Evolutionary conservation across 2,113 vertebrate species (phyloP).

Genomic region (Leucopternis melanops): DNA sequence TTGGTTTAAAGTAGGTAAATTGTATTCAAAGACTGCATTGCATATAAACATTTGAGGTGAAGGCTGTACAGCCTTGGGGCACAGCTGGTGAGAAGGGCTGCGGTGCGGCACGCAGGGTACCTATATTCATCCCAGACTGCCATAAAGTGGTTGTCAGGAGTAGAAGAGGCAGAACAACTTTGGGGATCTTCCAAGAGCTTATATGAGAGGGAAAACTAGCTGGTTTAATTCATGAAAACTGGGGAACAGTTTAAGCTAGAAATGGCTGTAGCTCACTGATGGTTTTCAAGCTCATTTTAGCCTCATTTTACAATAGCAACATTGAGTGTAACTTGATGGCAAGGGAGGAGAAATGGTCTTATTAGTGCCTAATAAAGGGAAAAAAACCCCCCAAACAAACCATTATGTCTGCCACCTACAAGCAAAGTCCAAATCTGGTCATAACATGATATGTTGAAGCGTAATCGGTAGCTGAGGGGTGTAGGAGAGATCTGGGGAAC

Average conservation of each 20-base stretch:
- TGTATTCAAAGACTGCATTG: background rate
- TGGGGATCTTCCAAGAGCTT: background rate
- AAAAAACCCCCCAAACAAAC: background rate
- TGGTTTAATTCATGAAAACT: background rate
- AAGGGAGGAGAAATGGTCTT: background rate
- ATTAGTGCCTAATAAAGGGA: background rate
- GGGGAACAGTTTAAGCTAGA: background rate
- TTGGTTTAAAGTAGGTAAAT: background rate
- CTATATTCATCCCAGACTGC: background rate
- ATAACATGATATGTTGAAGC: background rate
- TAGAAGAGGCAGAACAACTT: background rate
- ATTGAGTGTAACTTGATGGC: background rate
- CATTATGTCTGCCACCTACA: background rate
- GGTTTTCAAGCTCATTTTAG: background rate
- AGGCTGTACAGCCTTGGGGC: background rate
- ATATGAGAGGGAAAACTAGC: background rate
- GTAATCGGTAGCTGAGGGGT: background rate
- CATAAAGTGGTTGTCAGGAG: background rate
- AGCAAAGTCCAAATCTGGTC: background rate
- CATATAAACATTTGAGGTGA: background rate
- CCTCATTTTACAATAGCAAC: background rate
- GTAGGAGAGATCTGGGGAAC: background rate
- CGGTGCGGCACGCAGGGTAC: accelerated
- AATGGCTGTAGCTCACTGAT: background rate
- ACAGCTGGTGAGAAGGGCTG: background rate